Base-by-base conservation (phyloP, 2,797 vertebrate species). In the Arctocebus calabarensis region DNA sequence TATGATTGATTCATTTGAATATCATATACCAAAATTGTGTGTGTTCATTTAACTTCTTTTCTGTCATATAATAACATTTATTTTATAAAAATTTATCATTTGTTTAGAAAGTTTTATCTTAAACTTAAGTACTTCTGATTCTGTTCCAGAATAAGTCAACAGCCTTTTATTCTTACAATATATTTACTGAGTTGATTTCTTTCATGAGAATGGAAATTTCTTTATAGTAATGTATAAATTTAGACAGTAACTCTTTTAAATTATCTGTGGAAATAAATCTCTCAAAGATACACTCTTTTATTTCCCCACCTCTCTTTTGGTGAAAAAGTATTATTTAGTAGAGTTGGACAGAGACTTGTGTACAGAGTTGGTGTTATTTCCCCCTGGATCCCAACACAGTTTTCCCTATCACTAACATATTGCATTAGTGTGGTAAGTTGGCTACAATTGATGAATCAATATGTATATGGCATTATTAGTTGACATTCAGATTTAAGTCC, bases 1-100 rank as follows among this genome's bases (percentile, higher is more conserved):
- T 91, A 83, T 94, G 81, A 71, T 55, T 84, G 22, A 78, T 43
- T 96, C 3, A 2, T 62, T 75, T 90, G 79, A 74, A 90, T 90
- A n/a, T 40, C 48, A 66, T 62, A 70, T 43, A 29, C 27, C 45
- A 90, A 52, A 90, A 62, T 84, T 40, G 0, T 48, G 22, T 89
- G 32, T 37, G 84, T 48, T 4, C n/a, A 59, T 48, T 91, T 43
- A 81, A 86, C 8, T 84, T 37, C 45, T 94, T 93, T 95, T 84
- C 57, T 90, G 12, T 93, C 66, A 83, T 43, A 79, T 84, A 43
- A 43, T 32, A 94, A 81, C 19, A 83, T 75, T 48, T 66, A 59
- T 85, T 87, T 91, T 23, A 52, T 7, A 14, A 92, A 85, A 84
- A 84, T 77, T 85, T 83, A 32, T 1, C 27, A 34, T 94, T 91